Evolutionary conservation across 2,888 invertebrate species (phyloP).

Genomic region (Pseudococcus viburni): DNA sequence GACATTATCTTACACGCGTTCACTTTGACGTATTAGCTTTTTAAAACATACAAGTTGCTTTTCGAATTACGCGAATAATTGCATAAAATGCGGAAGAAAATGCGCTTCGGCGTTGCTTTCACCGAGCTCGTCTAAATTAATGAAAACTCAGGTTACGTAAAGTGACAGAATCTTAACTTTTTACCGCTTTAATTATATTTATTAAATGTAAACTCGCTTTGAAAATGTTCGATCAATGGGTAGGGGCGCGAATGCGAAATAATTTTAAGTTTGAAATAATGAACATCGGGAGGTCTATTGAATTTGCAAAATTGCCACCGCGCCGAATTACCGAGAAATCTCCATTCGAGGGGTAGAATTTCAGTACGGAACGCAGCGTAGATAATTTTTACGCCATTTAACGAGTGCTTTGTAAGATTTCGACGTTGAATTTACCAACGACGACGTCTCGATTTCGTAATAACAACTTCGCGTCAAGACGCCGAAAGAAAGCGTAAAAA

Average conservation of each 20-base stretch:
- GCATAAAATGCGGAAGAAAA: slow-evolving; percentile 1
- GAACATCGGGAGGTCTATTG: slow-evolving; percentile 36
- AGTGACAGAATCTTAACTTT: slow-evolving; percentile 25
- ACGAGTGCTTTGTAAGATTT: slow-evolving; percentile 30
- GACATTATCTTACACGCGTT: background rate
- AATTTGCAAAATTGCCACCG: background rate
- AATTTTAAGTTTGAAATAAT: background rate
- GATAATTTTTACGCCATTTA: slow-evolving; percentile 12
- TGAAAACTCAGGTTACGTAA: slow-evolving; percentile 10
- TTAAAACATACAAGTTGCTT: background rate
- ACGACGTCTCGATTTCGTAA: slow-evolving; percentile 7
- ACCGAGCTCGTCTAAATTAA: background rate
- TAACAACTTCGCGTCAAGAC: background rate
- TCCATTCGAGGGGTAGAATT: background rate
- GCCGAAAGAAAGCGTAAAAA: background rate
- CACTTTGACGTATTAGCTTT: slow-evolving; percentile 3
- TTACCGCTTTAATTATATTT: slow-evolving; percentile 34
- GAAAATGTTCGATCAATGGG: slow-evolving; percentile 8
- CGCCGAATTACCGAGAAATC: background rate
- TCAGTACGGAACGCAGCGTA: background rate
- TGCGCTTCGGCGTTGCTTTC: background rate
- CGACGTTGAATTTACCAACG: background rate
- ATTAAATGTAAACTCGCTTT: slow-evolving; percentile 11
- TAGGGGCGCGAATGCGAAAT: background rate
- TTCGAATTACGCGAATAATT: slow-evolving; percentile 17